Base-by-base conservation (phyloP, 92 coral and sea anemone species). In the Pocillopora meandrina region DNA sequence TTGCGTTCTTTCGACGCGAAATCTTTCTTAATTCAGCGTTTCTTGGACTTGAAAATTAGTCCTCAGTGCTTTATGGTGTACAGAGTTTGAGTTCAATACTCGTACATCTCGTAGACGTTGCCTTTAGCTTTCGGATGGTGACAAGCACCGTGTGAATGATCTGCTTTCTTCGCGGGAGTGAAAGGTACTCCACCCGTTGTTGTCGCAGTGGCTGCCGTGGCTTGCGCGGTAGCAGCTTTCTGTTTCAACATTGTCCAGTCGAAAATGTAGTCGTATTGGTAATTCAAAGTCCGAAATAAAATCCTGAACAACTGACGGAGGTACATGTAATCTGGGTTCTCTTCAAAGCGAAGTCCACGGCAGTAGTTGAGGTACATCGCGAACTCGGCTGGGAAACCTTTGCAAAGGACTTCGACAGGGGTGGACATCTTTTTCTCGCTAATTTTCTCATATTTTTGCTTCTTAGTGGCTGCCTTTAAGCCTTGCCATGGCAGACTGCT, bases 221-320 rank as follows among this genome's bases (percentile, higher is more conserved):
- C 95, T 42, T 94, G 98, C 8, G 52, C 52, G 52, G 52, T 42
- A 2, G 98, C 95, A 2, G 96, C 98, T 86, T 91, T 92, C 88
- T 96, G 98, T 76, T 96, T 96, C 90, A 96, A 82, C 98, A 96
- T 96, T 11, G 98, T 96, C 98, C 98, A 96, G 93, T 96, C 98
- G 84, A 96, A 96, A 65, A 96, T 93, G 76, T 94, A 96, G 75
- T 96, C 98, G 87, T 96, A 96, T 88, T 96, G 98, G 83, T 94
- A 96, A 86, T 96, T 96, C 87, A 96, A 86, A 60, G 98, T 96
- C 77, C 98, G 98, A 75, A 96, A 96, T 72, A 96, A 86, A 87
- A 96, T 96, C 78, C 98, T 88, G 89, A 96, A 96, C 79, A 96
- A 90, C 92, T 96, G 98, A 61, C 98, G 91, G 12, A 96, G 92